Evolutionary conservation across 2,797 vertebrate genomes (phyloP).

Genomic region (Carcharodon carcharias): DNA sequence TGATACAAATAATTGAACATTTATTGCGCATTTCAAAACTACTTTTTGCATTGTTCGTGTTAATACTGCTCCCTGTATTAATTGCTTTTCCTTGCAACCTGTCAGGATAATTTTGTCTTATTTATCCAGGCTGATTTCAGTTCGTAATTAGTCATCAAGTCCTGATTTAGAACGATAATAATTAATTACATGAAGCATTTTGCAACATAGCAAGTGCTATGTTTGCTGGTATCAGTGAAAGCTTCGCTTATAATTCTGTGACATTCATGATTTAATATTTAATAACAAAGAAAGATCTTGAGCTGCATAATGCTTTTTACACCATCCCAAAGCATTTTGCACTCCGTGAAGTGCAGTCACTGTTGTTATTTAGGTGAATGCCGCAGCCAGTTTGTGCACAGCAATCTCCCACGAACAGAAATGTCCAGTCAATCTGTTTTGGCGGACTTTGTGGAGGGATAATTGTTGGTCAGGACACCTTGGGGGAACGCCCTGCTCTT

Average conservation of each 20-base stretch:
- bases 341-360: neutral
- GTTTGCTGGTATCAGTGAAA: neutral
- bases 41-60: neutral
- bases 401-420: neutral
- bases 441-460: neutral
- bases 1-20: neutral
- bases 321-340: neutral
- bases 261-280: neutral
- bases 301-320: no score
- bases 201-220: neutral
- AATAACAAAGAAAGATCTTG: neutral
- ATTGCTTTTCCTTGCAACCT: neutral
- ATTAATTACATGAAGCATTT: neutral
- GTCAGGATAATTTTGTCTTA: neutral
- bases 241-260: neutral
- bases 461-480: neutral
- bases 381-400: neutral
- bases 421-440: neutral
- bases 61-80: neutral
- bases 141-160: neutral
- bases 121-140: neutral
- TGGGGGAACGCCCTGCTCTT: neutral
- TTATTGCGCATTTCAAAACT: slow-evolving; percentile 3
- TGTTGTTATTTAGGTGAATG: neutral
- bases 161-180: slow-evolving; percentile 9